Conservation (phyloP, 2,888 invertebrate genomes). For the Melanostoma mellinum region DNA sequence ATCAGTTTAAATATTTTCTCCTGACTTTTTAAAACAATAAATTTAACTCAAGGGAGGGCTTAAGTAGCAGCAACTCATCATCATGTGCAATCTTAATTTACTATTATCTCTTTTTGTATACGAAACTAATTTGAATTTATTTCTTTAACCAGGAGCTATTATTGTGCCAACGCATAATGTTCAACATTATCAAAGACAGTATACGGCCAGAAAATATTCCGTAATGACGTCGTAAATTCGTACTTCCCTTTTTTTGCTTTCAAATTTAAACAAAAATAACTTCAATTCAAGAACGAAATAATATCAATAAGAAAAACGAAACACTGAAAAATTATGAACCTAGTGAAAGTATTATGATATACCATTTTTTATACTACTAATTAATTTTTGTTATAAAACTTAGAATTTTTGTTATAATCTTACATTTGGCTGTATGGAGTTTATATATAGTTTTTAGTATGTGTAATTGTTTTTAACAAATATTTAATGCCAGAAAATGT, state of each 20-base stretch:
- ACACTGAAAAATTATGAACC: constrained; percentile 24
- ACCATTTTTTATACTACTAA: constrained; percentile 52
- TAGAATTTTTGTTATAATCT: constrained; percentile 31
- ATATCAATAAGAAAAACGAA: constrained; percentile 53
- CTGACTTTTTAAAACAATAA: no score
- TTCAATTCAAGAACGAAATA: constrained; percentile 28
- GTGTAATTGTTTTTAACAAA: constrained; percentile 25
- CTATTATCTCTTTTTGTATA: constrained; percentile 9
- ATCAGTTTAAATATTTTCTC: no score
- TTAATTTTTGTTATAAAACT: constrained; percentile 39
- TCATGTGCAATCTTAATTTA: no score
- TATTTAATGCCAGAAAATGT: constrained; percentile 73
- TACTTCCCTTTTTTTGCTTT: constrained; percentile 4
- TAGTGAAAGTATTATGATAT: constrained; percentile 60
- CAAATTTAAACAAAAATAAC: constrained; percentile 59
- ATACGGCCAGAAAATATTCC: constrained; percentile 81
- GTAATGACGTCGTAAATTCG: constrained; percentile 77
- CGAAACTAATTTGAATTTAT: constrained; percentile 40
- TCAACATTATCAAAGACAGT: constrained; percentile 82
- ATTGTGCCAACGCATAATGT: constrained; percentile 80
- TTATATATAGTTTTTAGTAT: constrained; percentile 16
- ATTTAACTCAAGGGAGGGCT: no score
- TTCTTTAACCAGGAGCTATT: constrained; percentile 77
- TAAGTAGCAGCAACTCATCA: no score
- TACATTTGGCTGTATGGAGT: constrained; percentile 23